Evolutionary conservation across 1,140 invertebrate genomes (phyloP).

Genomic region (Hylaeus volcanicus): DNA sequence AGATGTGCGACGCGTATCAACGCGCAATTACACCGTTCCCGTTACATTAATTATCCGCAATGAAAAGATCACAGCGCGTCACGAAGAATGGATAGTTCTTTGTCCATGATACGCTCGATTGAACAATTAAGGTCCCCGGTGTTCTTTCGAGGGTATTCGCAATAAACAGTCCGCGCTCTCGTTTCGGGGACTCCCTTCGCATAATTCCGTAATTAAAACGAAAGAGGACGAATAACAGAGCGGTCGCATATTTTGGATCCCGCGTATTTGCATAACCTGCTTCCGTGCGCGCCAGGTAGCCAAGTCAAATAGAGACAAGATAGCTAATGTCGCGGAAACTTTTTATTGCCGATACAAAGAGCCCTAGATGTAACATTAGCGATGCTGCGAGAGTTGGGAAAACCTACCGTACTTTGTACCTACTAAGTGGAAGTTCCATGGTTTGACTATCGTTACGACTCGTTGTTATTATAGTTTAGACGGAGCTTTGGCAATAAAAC

Average conservation of each 20-base stretch:
- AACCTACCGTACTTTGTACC: slow-evolving; percentile 30
- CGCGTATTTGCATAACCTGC: slow-evolving; percentile 75
- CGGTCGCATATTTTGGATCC: slow-evolving; percentile 6
- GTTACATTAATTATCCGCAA: slow-evolving; percentile 70
- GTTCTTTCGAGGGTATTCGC: slow-evolving; percentile 33
- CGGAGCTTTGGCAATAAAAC: too few relatives aligned
- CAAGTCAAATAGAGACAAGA: slow-evolving; percentile 67
- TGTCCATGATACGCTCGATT: slow-evolving; percentile 74
- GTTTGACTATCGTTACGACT: not conserved
- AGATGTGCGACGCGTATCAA: slow-evolving; percentile 71
- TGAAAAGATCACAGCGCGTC: slow-evolving; percentile 44
- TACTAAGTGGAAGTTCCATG: not conserved
- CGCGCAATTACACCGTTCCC: slow-evolving; percentile 72
- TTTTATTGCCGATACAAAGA: slow-evolving; percentile 69
- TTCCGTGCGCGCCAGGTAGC: slow-evolving; percentile 59
- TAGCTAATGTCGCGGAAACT: slow-evolving; percentile 76
- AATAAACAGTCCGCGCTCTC: slow-evolving; percentile 56
- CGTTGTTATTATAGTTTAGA: too few relatives aligned
- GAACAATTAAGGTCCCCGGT: slow-evolving; percentile 71
- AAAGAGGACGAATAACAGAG: slow-evolving; percentile 11
- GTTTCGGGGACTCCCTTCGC: slow-evolving; percentile 38
- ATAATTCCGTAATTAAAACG: slow-evolving; percentile 78
- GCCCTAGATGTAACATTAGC: slow-evolving; percentile 58
- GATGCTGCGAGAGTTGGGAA: slow-evolving; percentile 36
- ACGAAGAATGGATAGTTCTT: slow-evolving; percentile 63